These are phyloP conservation scores for Acleris holmiana DNA, from an alignment of 2,888 invertebrate genomes.

Conservation along the genomic window DNA sequence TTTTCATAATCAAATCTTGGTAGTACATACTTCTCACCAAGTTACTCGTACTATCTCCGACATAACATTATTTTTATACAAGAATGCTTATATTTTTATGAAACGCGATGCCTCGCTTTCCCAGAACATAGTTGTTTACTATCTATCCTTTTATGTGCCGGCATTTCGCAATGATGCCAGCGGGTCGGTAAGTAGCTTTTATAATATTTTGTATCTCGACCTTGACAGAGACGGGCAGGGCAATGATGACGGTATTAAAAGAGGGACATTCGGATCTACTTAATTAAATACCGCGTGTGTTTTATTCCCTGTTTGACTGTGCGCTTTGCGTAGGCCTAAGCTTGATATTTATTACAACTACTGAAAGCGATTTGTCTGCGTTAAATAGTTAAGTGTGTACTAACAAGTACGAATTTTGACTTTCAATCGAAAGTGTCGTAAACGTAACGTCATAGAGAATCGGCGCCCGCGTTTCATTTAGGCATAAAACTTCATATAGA, in stretches of 20 bases:
- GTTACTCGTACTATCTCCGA: neutral
- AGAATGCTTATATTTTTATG: conserved; percentile 3
- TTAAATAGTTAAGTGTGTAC: no score
- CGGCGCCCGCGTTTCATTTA: no score
- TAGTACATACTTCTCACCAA: neutral
- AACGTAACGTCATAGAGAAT: no score
- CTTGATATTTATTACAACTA: no score
- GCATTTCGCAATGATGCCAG: conserved; percentile 14
- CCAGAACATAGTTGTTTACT: conserved; percentile 27
- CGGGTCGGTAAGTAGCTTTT: neutral
- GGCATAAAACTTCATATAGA: no score
- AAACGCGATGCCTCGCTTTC: conserved; percentile 14
- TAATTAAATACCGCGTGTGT: no score
- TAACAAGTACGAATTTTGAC: no score
- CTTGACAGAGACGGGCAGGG: conserved; percentile 6
- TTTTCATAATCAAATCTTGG: no score
- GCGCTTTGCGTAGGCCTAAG: no score
- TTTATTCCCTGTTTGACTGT: no score
- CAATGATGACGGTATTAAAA: conserved; percentile 11
- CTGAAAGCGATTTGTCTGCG: no score
- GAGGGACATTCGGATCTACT: neutral
- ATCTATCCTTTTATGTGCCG: conserved; percentile 25
- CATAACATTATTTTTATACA: neutral
- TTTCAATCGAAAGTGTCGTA: no score
- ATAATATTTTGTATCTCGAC: conserved; percentile 17